Evolutionary conservation across 2,888 invertebrate genomes (phyloP).

Genomic region (Amphiduros pacificus): DNA sequence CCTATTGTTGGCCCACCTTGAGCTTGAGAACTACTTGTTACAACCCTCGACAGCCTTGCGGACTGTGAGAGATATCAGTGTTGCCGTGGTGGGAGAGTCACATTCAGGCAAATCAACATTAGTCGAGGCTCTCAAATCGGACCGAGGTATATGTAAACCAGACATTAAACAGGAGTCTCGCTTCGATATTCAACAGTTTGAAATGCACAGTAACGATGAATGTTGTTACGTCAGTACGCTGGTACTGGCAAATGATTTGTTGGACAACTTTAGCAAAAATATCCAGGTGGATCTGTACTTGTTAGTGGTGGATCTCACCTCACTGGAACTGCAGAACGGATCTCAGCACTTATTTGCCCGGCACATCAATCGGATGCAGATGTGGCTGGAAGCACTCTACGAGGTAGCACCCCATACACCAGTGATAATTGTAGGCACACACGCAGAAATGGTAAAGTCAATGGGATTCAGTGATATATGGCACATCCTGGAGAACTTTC

Average conservation of each 20-base stretch:
- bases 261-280: conserved; percentile 32
- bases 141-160: conserved; percentile 32
- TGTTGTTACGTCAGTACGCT: conserved; percentile 33
- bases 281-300: conserved; percentile 34
- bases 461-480: conserved; percentile 35
- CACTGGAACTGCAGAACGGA: conserved; percentile 36
- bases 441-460: conserved; percentile 35
- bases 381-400: conserved; percentile 37
- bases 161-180: conserved; percentile 24
- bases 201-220: conserved; percentile 30
- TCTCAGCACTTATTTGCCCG: conserved; percentile 36
- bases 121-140: conserved; percentile 34
- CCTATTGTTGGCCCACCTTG: conserved; percentile 31
- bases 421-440: conserved; percentile 36
- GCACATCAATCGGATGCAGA: conserved; percentile 35
- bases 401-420: conserved; percentile 35
- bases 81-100: conserved; percentile 36
- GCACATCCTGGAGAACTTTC: conserved; percentile 31
- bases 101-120: conserved; percentile 36
- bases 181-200: conserved; percentile 35
- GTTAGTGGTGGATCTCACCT: conserved; percentile 33
- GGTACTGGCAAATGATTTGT: conserved; percentile 33
- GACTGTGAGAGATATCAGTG: conserved; percentile 29
- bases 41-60: conserved; percentile 16
- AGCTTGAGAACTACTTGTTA: conserved; percentile 32